Evolutionary conservation across 1,140 invertebrate species (phyloP), one percentile per base, ranked within the genome.

Genomic region (Listronotus bonariensis): DNA sequence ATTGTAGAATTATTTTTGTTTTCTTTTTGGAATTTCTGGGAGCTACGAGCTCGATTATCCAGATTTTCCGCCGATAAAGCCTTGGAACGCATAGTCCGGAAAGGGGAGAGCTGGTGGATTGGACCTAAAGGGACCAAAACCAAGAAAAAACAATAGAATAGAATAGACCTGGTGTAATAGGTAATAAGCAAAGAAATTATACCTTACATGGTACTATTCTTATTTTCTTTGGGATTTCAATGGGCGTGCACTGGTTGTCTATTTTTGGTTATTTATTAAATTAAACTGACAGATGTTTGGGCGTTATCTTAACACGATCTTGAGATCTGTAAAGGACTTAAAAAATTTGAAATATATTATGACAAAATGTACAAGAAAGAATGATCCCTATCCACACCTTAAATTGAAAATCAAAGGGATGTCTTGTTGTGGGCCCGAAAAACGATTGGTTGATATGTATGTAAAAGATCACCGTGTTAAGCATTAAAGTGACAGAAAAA

Each of bases 261-360:
- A 52, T 34, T 60, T 60, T 58, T 52, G 58, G 58, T 49, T 60
- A 51, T 60, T 60, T 60, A 60, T 60, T 60, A 60, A 60, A 60
- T 60, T 60, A 60, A 60, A 60, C 58, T 60, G 58, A 60, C 58
- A 60, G 58, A 60, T 51, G 58, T 60, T 60, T 18, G 46, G 40
- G 34, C 48, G 45, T 32, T 60, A 60, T 60, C 58, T 52, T 41
- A 60, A 60, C 58, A 60, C 58, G 36, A 60, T 60, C 58, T 60
- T 32, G 46, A 60, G 43, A 60, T 49, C 36, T 14, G 34, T 58
- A 46, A 58, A 58, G 55, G 55, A n/a, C 31, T 41, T 15, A 58
- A 41, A 41, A 4, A 55, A 38, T 58, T 36, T 26, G 48, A 14
- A 40, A 48, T 42, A 58, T 58, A n/a, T 14, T 14, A n/a, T 15